Base-by-base conservation (phyloP, 1,140 invertebrate genomes). In the Euwallacea fornicatus region DNA sequence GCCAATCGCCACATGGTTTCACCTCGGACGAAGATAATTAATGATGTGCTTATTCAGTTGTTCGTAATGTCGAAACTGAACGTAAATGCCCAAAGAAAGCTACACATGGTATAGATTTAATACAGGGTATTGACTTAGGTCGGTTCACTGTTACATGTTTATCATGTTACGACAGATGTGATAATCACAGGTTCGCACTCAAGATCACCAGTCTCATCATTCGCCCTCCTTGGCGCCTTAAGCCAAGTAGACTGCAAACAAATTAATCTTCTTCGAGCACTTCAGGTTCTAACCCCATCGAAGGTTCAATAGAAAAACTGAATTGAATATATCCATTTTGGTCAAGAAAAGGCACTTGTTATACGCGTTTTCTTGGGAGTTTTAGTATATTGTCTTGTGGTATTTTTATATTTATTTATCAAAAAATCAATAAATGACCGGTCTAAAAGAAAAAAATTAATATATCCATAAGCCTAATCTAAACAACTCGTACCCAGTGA, bases 401-500 rank as follows among this genome's bases (percentile, higher is more conserved):
- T 47, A 47, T 11, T 50, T 7, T 50, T 50, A 13, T 50, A 11
- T 50, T 50, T 50, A 13, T 13, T 50, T 50, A 13, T 13, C 3
- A 50, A 10, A 50, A 13, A 10, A 0, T 50, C 55, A 55, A 68
- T 68, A 68, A 60, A 68, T 68, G 21, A 16, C 53, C 44, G n/a
- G 6, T 50, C 46, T 50, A 50, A 50, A 50, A 66, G 50, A 41
- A 10, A 56, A 66, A 43, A 66, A 56, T 55, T 58, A 56, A 66
- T 53, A 66, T 56, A 42, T 56, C 42, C 41, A 43, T 66, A 66
- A 66, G 47, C 16, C 4, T 7, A 63, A 50, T 50, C 61, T 63
- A 63, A 63, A 16, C 44, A 63, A 41, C 47, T 63, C 44, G 42
- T 56, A 58, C 64, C 44, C n/a, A 42, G 55, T 65, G 66, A 68